These are phyloP conservation scores for Hirundichthys speculiger DNA, from an alignment of 2,113 vertebrate species.

Conservation along the genomic window DNA sequence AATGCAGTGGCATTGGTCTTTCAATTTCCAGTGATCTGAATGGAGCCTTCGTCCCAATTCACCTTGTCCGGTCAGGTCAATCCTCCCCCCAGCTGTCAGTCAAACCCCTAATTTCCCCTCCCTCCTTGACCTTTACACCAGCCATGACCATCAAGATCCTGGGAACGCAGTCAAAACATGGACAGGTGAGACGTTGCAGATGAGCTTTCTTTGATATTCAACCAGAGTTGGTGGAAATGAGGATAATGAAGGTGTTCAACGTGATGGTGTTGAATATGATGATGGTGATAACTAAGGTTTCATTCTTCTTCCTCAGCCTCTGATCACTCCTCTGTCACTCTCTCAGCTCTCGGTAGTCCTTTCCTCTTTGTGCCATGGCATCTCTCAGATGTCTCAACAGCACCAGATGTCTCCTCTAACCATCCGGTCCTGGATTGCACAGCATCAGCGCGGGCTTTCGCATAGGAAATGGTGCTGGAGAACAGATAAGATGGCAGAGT, in stretches of 20 bases:
- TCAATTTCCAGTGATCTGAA: neutral
- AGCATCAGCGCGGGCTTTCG: neutral
- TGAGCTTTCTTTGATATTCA: neutral
- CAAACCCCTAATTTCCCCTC: slow-evolving; percentile 39
- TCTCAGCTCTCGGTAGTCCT: slow-evolving; percentile 26
- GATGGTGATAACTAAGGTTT: neutral
- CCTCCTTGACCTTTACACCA: slow-evolving; percentile 15
- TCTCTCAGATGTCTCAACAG: neutral
- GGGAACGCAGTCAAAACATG: neutral
- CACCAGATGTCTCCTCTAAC: accelerated
- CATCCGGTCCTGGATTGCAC: neutral
- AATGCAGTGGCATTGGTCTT: no score
- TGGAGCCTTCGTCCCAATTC: slow-evolving; percentile 58
- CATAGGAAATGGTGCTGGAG: slow-evolving; percentile 48
- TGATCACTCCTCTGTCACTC: neutral
- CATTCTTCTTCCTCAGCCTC: slow-evolving; percentile 6
- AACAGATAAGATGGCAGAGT: slow-evolving; percentile 32
- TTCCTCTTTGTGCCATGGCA: slow-evolving; percentile 34
- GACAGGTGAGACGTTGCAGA: slow-evolving; percentile 14
- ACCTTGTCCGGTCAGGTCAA: slow-evolving; percentile 20
- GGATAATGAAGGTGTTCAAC: neutral
- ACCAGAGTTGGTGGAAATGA: neutral
- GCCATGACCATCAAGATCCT: slow-evolving; percentile 63
- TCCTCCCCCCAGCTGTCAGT: slow-evolving; percentile 49
- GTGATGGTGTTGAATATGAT: no score